Conservation (phyloP, 2,888 invertebrate genomes). For the Drosophila nr. medialis region DNA sequence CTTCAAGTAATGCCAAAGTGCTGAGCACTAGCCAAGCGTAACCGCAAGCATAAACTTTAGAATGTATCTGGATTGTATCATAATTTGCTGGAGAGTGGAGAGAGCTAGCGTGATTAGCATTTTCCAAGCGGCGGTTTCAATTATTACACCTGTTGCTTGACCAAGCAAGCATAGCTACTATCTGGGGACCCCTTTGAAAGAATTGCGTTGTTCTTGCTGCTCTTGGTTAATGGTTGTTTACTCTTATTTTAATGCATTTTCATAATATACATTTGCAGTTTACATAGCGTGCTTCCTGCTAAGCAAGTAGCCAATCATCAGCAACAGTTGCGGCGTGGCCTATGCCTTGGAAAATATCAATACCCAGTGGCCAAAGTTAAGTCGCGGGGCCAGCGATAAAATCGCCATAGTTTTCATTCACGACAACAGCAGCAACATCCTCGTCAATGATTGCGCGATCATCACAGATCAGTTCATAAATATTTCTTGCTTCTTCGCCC, state of each 20-base stretch:
- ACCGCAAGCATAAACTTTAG: slow-evolving; percentile 54
- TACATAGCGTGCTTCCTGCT: slow-evolving; percentile 79
- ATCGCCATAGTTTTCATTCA: slow-evolving; percentile 34
- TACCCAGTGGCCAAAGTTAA: slow-evolving; percentile 39
- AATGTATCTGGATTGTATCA: slow-evolving; percentile 45
- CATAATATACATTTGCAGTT: slow-evolving; percentile 59
- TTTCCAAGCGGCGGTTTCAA: slow-evolving; percentile 82
- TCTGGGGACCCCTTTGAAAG: slow-evolving; percentile 45
- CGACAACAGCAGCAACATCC: slow-evolving; percentile 30
- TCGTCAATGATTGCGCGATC: slow-evolving; percentile 62
- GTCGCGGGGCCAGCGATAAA: slow-evolving; percentile 49
- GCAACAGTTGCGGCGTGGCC: slow-evolving; percentile 46
- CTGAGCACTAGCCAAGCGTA: slow-evolving; percentile 48
- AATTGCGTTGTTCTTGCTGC: slow-evolving; percentile 26
- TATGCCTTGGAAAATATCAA: slow-evolving; percentile 54
- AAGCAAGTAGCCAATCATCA: slow-evolving; percentile 35
- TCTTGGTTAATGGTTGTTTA: slow-evolving; percentile 1
- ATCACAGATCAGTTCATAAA: slow-evolving; percentile 70
- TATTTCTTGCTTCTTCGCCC: slow-evolving; percentile 63
- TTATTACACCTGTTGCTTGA: slow-evolving; percentile 83
- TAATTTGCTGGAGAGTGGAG: slow-evolving; percentile 62
- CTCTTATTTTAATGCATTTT: slow-evolving; percentile 48
- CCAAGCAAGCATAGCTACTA: slow-evolving; percentile 31
- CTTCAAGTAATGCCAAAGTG: slow-evolving; percentile 64
- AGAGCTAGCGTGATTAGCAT: slow-evolving; percentile 70